phyloP scores from a whole-genome alignment of 2,113 vertebrate species.

The Leiothrix lutea region DNA sequence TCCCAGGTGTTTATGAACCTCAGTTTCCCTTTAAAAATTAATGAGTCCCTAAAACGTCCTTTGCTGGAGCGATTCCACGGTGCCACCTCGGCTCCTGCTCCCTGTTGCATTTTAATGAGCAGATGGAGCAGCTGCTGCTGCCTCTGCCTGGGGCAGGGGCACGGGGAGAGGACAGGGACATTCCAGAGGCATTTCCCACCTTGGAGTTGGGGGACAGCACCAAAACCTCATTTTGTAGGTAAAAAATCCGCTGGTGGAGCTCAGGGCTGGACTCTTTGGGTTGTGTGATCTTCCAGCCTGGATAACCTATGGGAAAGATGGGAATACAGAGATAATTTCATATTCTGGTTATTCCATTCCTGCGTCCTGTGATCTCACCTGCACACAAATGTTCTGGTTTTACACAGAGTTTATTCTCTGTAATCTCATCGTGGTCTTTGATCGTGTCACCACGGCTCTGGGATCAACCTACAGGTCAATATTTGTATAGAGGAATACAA shows the following conservation, averaged over 20 bases:
- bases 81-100: background rate
- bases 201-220: rapidly evolving
- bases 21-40: background rate
- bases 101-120: background rate
- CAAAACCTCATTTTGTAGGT: rapidly evolving
- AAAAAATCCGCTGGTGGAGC: rapidly evolving
- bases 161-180: background rate
- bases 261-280: background rate
- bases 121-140: background rate
- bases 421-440: background rate
- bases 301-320: rapidly evolving
- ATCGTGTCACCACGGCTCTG: background rate
- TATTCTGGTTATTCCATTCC: background rate
- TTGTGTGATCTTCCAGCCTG: background rate
- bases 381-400: background rate
- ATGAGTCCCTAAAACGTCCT: background rate
- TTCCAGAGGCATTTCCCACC: background rate
- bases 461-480: background rate
- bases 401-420: rapidly evolving
- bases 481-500: background rate
- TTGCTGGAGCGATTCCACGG: background rate
- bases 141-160: background rate
- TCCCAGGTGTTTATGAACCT: background rate
- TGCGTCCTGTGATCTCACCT: background rate
- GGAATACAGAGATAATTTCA: rapidly evolving